phyloP scores from a whole-genome alignment of 2,113 vertebrate genomes.

The Xyliphius kryptos region DNA sequence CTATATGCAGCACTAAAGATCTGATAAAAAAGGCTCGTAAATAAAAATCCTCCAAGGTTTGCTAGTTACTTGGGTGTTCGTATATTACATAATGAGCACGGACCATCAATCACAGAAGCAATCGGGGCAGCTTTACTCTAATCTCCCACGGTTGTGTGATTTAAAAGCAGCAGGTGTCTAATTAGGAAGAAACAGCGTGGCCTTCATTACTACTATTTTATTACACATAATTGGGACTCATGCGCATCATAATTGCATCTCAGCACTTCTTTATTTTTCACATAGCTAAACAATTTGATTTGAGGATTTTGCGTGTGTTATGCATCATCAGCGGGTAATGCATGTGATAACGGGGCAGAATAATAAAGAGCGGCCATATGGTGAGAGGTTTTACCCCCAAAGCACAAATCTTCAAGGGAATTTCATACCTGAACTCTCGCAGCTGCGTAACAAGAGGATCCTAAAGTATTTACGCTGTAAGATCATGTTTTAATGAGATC shows the following conservation, averaged over 20 bases:
- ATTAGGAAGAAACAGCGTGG: conserved; percentile 26
- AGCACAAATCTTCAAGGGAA: not conserved
- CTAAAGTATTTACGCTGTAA: not conserved
- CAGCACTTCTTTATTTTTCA: conserved; percentile 10
- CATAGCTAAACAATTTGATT: conserved; percentile 12
- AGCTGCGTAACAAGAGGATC: not conserved
- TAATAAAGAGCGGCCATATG: not conserved
- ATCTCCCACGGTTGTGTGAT: conserved; percentile 23
- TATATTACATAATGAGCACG: conserved; percentile 25
- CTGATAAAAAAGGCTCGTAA: not conserved
- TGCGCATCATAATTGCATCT: conserved; percentile 9
- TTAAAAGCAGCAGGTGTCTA: conserved; percentile 37
- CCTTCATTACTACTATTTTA: conserved; percentile 17
- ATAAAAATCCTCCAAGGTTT: not conserved
- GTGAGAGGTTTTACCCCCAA: not conserved
- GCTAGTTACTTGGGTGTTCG: not conserved
- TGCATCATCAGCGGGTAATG: not conserved
- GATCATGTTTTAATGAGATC: too few relatives aligned
- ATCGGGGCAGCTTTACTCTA: conserved; percentile 17
- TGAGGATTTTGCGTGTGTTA: not conserved
- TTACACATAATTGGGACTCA: conserved; percentile 13
- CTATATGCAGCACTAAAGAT: not conserved
- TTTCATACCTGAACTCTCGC: not conserved
- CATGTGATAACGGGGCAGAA: not conserved
- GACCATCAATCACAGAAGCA: conserved; percentile 21